Percentiles rank a stretch among this genome's conserved stretches.
Evolutionary conservation across 1,140 invertebrate species (phyloP).

Genomic region (Archivesica marissinica): DNA sequence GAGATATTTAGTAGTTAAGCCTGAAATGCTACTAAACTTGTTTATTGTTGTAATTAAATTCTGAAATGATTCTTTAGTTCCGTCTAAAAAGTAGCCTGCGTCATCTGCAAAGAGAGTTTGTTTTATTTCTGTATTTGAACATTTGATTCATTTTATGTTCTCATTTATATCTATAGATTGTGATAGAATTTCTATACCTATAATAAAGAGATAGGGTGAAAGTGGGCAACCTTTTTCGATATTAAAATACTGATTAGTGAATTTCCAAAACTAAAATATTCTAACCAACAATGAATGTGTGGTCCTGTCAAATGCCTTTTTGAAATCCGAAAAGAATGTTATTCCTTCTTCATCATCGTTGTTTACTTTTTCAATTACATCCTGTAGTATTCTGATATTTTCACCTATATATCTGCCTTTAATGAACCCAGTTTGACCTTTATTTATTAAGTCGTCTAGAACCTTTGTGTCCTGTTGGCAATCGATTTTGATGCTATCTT

Average conservation of each 20-base stretch:
- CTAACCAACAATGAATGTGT: constrained; percentile 6
- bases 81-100: constrained; percentile 38
- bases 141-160: constrained; percentile 48
- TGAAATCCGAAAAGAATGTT: constrained; percentile 8
- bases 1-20: too few species aligned
- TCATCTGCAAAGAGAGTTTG: constrained; percentile 55
- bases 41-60: too few species aligned
- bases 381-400: constrained; percentile 37
- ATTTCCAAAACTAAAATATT: too few species aligned
- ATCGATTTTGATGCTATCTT: constrained; percentile 28
- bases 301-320: not conserved
- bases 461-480: constrained; percentile 6
- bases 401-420: constrained; percentile 46
- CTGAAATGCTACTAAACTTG: too few species aligned
- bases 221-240: constrained; percentile 44
- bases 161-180: constrained; percentile 16
- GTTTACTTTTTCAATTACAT: constrained; percentile 12
- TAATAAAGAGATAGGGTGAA: constrained; percentile 40
- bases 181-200: constrained; percentile 46
- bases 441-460: constrained; percentile 1
- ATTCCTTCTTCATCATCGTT: not conserved
- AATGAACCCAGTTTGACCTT: constrained; percentile 26
- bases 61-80: constrained; percentile 37
- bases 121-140: constrained; percentile 9
- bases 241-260: too few species aligned